Base-by-base conservation (phyloP, 37 sponge, comb jelly and placozoan genomes). In the Bolinopsis microptera region DNA sequence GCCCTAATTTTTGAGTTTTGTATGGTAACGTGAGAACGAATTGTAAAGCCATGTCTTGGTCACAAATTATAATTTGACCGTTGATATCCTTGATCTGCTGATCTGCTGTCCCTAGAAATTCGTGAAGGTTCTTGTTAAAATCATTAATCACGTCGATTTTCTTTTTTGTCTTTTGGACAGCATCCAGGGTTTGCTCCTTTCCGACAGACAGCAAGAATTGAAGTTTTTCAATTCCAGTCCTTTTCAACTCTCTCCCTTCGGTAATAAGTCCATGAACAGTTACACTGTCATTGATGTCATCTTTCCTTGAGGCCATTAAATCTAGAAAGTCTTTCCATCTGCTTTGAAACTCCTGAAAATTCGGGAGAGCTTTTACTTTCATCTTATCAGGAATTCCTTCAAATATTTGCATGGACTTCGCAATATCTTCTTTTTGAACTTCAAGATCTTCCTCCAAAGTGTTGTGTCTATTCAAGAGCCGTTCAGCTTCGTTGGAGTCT, bases 401-500 rank as follows among this genome's bases (percentile, higher is more conserved):
- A 28, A 5, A 72, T n/a, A 30, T 2, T n/a, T 28, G 26, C 31
- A n/a, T 23, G 5, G 21, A n/a, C 31, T 72, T 72, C 75, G 5
- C 75, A 28, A 72, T 5, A n/a, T 30, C 31, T 8, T 72, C 31
- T 28, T 72, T 28, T 72, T 21, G 13, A 3, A 8, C 75, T 21
- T 72, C 31, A 3, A 72, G 13, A 21, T 72, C 18, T 72, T 8
- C 26, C 26, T 30, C 26, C 31, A 72, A 30, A n/a, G 31, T n/a
- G 5, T 72, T 28, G 18, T 72, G 75, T 28, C 75, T 5, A n/a
- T 72, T 72, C 5, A n/a, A 5, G 31, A 72, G 75, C 5, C 26
- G 26, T n/a, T 30, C 75, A 72, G 75, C 75, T n/a, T 72, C 75
- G 75, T 72, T 72, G n/a, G 75, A 72, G 75, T 72, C 75, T n/a